These are phyloP conservation scores for Sitta carolinensis DNA, from an alignment of 2,797 vertebrate genomes.

Conservation along the genomic window DNA sequence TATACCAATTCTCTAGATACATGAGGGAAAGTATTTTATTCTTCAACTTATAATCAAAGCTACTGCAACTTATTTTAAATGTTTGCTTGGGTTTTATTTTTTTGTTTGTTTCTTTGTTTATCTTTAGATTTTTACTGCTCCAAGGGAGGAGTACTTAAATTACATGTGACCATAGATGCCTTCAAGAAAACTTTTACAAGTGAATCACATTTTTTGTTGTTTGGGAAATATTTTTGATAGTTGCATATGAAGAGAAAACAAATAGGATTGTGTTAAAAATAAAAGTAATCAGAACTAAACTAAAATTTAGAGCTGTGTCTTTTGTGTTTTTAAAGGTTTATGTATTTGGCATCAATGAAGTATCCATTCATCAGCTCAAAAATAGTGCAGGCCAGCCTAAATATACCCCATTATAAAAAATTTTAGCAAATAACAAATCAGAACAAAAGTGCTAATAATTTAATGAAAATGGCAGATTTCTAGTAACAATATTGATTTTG, in stretches of 20 bases:
- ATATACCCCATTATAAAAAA: background rate
- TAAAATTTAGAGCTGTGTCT: background rate
- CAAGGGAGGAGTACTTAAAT: background rate
- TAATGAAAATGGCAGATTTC: background rate
- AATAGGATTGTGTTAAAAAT: background rate
- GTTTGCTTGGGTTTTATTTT: background rate
- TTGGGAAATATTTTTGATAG: constrained; percentile 11
- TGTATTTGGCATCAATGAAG: background rate
- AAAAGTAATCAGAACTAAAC: background rate
- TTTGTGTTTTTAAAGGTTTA: background rate
- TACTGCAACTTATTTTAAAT: background rate
- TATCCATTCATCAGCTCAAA: background rate
- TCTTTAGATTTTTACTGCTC: constrained; percentile 15
- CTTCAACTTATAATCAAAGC: constrained; percentile 33
- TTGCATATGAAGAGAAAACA: background rate
- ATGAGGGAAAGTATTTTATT: background rate
- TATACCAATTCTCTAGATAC: background rate
- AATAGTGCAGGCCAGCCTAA: background rate
- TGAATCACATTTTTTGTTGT: background rate
- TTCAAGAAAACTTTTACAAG: constrained; percentile 32
- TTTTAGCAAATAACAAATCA: background rate
- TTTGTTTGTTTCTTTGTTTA: background rate
- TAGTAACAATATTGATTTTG: background rate
- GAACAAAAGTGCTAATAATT: background rate
- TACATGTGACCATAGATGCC: background rate